phyloP scores from a whole-genome alignment of 2,888 invertebrate genomes.

The Oxycera nigricornis region DNA sequence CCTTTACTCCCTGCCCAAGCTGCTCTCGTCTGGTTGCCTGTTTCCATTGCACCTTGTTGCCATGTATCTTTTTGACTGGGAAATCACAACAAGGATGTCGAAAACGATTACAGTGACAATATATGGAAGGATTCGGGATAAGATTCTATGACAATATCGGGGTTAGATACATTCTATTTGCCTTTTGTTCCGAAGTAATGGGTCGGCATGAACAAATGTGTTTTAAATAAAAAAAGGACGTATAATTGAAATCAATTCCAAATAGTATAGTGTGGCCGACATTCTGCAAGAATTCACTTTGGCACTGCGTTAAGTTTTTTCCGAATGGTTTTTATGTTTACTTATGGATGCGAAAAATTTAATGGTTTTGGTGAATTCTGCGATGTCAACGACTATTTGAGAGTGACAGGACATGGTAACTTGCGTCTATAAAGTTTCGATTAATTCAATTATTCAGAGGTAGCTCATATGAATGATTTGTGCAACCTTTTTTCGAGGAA shows the following conservation, averaged over 20 bases:
- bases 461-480: too few relatives aligned
- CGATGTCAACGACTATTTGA: too few relatives aligned
- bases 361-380: not conserved
- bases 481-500: too few relatives aligned
- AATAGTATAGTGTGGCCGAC: not conserved
- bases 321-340: slow-evolving; percentile 1
- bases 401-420: too few relatives aligned
- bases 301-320: not conserved
- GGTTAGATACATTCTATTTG: slow-evolving; percentile 35
- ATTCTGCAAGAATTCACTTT: slow-evolving; percentile 3
- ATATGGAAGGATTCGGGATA: slow-evolving; percentile 24
- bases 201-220: slow-evolving; percentile 32
- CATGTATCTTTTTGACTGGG: slow-evolving; percentile 14
- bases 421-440: too few relatives aligned
- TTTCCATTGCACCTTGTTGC: not conserved
- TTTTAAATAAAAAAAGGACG: slow-evolving; percentile 35
- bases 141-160: slow-evolving; percentile 33
- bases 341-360: slow-evolving; percentile 24
- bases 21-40: not conserved
- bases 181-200: slow-evolving; percentile 38
- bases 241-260: slow-evolving; percentile 30
- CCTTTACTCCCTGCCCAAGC: not conserved
- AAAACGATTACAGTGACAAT: slow-evolving; percentile 11
- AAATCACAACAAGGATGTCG: slow-evolving; percentile 34
- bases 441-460: too few relatives aligned